Evolutionary conservation across 2,797 vertebrate genomes (phyloP), one percentile per base, ranked within the genome.

Genomic region (Pyrocephalus nanus): DNA sequence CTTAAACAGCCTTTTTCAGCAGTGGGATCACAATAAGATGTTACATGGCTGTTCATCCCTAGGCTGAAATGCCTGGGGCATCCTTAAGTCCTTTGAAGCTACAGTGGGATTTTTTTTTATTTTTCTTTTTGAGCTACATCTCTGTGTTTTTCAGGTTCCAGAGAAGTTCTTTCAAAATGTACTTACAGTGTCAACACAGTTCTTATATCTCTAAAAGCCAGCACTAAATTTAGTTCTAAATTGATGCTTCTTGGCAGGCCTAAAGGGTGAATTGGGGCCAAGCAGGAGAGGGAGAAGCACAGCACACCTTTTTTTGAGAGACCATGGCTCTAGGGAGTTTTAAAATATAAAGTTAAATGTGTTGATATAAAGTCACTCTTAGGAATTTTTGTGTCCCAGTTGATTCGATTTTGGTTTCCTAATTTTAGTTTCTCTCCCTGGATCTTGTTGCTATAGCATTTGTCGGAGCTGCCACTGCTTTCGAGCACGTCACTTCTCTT

Each of bases 121-220:
- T 19, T 71, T n/a, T 11, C 12, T 36, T 81, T 71, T 50, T 51
- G 23, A 74, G 48, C 67, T 70, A 42, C 32, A 57, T 91, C 64
- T 87, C 21, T 60, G 43, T 91, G n/a, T 55, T 91, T 95, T 95
- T 82, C 36, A 71, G 86, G 67, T 92, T 73, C 38, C 53, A 26
- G 80, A 17, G 43, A 42, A 76, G 75, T 38, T 67, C 72, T 79
- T 87, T 45, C 27, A 40, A 72, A 83, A 75, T 75, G 47, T 77
- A 38, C 86, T 82, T 62, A 12, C 0, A 36, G 36, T 71, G 34
- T 87, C 80, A 79, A 60, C 65, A 26, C 48, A 36, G 15, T n/a
- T 92, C 60, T 86, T 88, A 17, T 13, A 21, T 86, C 88, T 95
- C 92, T 65, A 83, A 94, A 92, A 92, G 47, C n/a, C 81, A 12